phyloP scores from a whole-genome alignment of 2,888 invertebrate species.

The Oxystoma pomonae region DNA sequence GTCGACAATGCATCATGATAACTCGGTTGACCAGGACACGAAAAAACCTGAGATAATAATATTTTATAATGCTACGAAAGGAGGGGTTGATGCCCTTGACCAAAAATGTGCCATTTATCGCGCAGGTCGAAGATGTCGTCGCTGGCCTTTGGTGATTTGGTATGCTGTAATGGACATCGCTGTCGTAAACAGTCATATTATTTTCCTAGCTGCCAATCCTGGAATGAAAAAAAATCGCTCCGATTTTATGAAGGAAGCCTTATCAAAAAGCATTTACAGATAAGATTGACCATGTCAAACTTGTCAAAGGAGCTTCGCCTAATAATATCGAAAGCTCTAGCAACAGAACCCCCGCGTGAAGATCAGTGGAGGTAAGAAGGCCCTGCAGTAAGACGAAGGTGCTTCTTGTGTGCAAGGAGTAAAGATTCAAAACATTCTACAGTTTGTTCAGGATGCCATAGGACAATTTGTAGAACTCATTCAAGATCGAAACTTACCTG shows the following conservation, averaged over 20 bases:
- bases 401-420: background rate
- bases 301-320: background rate
- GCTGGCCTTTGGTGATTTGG: conserved; percentile 30
- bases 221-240: conserved; percentile 1
- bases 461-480: too few species aligned
- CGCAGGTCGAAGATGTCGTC: conserved; percentile 23
- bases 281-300: background rate
- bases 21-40: too few species aligned
- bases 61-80: conserved; percentile 32
- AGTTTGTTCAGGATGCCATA: too few species aligned
- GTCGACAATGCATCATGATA: conserved; percentile 15
- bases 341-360: background rate
- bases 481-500: background rate
- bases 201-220: conserved; percentile 2
- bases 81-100: conserved; percentile 28
- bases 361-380: background rate
- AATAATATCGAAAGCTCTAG: background rate
- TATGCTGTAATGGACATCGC: conserved; percentile 7
- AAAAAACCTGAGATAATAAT: too few species aligned
- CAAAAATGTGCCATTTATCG: conserved; percentile 30
- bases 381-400: conserved; percentile 1
- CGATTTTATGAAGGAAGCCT: background rate
- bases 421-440: conserved; percentile 6
- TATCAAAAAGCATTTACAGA: background rate
- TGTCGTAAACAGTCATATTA: conserved; percentile 6